Conservation (phyloP, 1,140 invertebrate genomes). For the Dinothrombium tinctorium region DNA sequence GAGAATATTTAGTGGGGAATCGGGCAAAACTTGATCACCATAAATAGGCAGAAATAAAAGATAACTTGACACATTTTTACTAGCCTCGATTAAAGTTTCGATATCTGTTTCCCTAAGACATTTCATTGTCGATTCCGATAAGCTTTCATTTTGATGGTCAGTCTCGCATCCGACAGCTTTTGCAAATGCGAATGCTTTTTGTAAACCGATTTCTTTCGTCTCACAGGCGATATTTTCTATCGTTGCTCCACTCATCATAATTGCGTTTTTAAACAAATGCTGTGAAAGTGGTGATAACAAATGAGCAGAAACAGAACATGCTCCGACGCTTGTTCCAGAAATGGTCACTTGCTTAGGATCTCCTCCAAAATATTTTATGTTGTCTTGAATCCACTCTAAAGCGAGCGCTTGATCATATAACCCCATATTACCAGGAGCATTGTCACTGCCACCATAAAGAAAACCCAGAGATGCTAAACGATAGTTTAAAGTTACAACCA, state of each 20-base stretch:
- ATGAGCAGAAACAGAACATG: conserved; percentile 30
- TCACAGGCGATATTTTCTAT: too few species aligned
- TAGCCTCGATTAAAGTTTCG: too few species aligned
- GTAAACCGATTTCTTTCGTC: too few species aligned
- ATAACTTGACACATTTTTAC: too few species aligned
- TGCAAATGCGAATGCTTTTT: too few species aligned
- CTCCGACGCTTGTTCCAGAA: conserved; percentile 36
- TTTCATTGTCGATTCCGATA: too few species aligned
- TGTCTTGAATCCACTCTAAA: conserved; percentile 27
- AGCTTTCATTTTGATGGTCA: too few species aligned
- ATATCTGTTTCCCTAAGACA: too few species aligned
- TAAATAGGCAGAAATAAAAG: too few species aligned
- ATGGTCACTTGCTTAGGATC: conserved; percentile 30
- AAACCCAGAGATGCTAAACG: conserved; percentile 42
- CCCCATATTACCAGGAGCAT: conserved; percentile 22
- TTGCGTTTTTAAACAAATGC: conserved; percentile 23
- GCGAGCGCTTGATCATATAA: conserved; percentile 31
- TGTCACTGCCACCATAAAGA: conserved; percentile 18
- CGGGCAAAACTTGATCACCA: too few species aligned
- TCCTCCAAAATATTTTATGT: conserved; percentile 31
- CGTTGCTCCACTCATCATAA: conserved; percentile 31
- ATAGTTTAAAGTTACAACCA: conserved; percentile 63
- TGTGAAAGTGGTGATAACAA: conserved; percentile 23
- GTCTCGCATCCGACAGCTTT: too few species aligned
- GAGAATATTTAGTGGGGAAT: too few species aligned